Evolutionary conservation across 2,797 vertebrate genomes (phyloP), one percentile per base, ranked within the genome.

Genomic region (Lepidocolaptes lacrymiger): DNA sequence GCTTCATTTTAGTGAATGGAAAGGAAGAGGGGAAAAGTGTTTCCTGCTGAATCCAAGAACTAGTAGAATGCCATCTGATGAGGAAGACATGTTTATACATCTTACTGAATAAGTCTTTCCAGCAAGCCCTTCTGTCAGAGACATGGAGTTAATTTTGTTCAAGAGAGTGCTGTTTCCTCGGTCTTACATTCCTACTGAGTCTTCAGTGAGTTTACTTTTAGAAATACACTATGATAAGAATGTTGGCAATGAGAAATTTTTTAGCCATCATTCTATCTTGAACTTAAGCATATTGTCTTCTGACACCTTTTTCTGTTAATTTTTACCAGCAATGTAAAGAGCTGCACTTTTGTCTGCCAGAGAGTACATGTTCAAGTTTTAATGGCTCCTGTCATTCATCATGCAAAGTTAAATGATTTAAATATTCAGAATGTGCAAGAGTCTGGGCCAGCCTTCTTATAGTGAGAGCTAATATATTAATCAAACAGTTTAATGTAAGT

Each of bases 401-500:
- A 79, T 52, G 49, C 67, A 89, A 75, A 89, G 84, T 91, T 89
- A 92, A 95, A 91, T 78, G 48, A 85, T 93, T 89, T 94, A 95
- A 92, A 77, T 93, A 95, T 92, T 90, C 80, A 94, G 71, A 94
- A 85, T 84, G 77, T 84, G 59, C 75, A 76, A 76, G 74, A 48
- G 52, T 61, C 88, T 2, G 1, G 64, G 48, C 58, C 63, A 89
- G 67, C 71, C 74, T 94, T 93, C 80, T 95, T 93, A 82, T 20
- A 74, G 74, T 85, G 74, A 93, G 71, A 93, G 77, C 56, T 88
- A 92, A 95, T 93, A 91, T 71, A 92, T 93, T 96, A 96, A 95
- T 92, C 91, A 93, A 91, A 87, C 61, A 91, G 71, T 84, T 89
- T 95, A 91, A 93, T 93, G 37, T 81, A 75, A 79, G 43, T 92